Evolutionary conservation across 2,888 invertebrate species (phyloP).

Genomic region (Agriopis marginaria): DNA sequence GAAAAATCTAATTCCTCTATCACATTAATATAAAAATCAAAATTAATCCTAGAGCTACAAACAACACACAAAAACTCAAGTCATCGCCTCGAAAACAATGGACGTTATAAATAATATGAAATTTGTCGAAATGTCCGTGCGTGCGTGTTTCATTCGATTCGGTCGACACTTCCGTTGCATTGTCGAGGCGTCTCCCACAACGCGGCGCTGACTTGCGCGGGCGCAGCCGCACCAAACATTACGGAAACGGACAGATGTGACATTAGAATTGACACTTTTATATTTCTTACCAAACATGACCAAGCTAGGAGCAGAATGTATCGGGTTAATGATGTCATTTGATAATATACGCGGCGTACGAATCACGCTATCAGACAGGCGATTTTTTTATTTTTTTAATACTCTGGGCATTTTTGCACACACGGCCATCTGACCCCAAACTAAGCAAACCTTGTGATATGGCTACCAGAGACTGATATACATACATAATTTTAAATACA

Average conservation of each 20-base stretch:
- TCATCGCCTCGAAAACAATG: slow-evolving; percentile 47
- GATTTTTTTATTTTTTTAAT: too few relatives aligned
- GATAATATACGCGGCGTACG: too few relatives aligned
- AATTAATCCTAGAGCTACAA: slow-evolving; percentile 28
- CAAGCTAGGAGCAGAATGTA: too few relatives aligned
- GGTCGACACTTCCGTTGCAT: slow-evolving; percentile 83
- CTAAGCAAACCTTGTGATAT: too few relatives aligned
- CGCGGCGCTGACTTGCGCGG: slow-evolving; percentile 64
- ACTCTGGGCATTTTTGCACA: too few relatives aligned
- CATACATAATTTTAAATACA: too few relatives aligned
- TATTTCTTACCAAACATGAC: too few relatives aligned
- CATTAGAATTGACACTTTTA: slow-evolving; percentile 10
- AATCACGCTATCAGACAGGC: too few relatives aligned
- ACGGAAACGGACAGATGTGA: slow-evolving; percentile 45
- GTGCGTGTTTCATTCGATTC: slow-evolving; percentile 74
- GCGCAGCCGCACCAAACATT: slow-evolving; percentile 59
- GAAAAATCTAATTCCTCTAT: neutral
- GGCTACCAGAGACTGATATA: too few relatives aligned
- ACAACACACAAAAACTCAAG: slow-evolving; percentile 38
- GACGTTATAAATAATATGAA: slow-evolving; percentile 71
- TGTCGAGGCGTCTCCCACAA: slow-evolving; percentile 74
- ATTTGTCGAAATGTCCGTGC: slow-evolving; percentile 70
- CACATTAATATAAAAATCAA: slow-evolving; percentile 1
- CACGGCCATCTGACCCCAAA: too few relatives aligned
- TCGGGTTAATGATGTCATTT: too few relatives aligned